A percentile compares a stretch with the other conserved stretches of the same genome.
These are phyloP conservation scores for Branchellion lobata DNA, from an alignment of 2,888 invertebrate species.

Conservation along the genomic window DNA sequence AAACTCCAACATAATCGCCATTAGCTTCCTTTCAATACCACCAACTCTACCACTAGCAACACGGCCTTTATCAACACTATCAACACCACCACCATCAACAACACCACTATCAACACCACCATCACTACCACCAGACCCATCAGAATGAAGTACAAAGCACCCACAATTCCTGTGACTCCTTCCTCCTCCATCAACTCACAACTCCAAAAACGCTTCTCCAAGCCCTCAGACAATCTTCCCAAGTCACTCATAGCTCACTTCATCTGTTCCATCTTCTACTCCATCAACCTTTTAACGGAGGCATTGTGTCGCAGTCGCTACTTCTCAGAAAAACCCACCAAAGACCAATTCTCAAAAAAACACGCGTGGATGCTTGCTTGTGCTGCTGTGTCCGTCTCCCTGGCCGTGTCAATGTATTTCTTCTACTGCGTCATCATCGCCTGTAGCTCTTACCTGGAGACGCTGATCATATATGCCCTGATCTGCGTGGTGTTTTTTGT, in stretches of 20 bases:
- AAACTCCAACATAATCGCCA: no score
- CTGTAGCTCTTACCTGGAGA: not conserved
- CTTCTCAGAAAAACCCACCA: slow-evolving; percentile 7
- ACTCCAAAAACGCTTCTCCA: slow-evolving; percentile 33
- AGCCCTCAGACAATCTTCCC: slow-evolving; percentile 41
- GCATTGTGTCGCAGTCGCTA: not conserved
- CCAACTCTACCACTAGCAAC: no score
- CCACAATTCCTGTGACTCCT: slow-evolving; percentile 43
- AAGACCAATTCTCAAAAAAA: not conserved
- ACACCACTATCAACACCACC: no score
- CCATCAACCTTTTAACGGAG: slow-evolving; percentile 33
- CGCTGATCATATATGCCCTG: not conserved
- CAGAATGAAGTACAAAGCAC: slow-evolving; percentile 39
- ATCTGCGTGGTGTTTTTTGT: not conserved
- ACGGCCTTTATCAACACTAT: no score
- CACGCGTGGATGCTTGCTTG: slow-evolving; percentile 4
- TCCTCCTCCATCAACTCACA: slow-evolving; percentile 35
- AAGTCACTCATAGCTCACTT: slow-evolving; percentile 42
- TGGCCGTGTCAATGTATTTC: not conserved
- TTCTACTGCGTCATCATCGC: not conserved
- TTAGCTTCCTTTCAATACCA: no score
- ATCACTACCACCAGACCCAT: no score
- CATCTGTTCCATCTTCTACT: slow-evolving; percentile 44
- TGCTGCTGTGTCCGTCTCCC: not conserved
- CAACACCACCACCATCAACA: no score